Base-by-base conservation (phyloP, 2,113 vertebrate genomes). In the Danio rerio region DNA sequence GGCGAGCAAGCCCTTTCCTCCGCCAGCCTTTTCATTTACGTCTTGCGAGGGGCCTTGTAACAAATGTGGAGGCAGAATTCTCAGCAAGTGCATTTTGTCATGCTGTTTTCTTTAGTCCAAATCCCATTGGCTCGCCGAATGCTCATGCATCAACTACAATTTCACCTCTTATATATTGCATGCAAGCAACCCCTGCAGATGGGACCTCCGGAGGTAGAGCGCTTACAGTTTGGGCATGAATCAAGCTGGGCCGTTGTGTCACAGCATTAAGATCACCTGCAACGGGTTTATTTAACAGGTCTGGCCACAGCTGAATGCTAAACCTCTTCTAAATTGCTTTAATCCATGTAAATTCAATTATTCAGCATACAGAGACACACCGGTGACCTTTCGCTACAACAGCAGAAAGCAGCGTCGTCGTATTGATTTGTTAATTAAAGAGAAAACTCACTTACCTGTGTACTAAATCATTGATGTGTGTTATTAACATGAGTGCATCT, bases 121-220 rank as follows among this genome's bases (percentile, higher is more conserved):
- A 69, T 79, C 71, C 71, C 83, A 42, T 68, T 83, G 76, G 83
- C 62, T 65, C 5, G 53, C 21, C 0, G 56, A 53, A 6, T 55
- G 65, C 70, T 77, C 76, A 85, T 87, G 80, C 56, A 83, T 87
- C 80, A 85, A 84, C 71, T 40, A 68, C 80, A 63, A 45, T 74
- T 58, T 61, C 62, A 68, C 71, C 71, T 72, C 55, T 71, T 77
- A 70, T 66, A 47, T 66, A 84, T 50, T 56, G 43, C 40, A 63
- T 59, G 50, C 49, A 70, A 45, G 31, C 55, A 45, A 72, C 49
- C 47, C 20, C 75, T 63, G 18, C 83, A 82, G 68, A 79, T 78
- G 75, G 43, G 61, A 66, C 74, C 63, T 62, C 69, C 74, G 8
- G 13, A 71, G 65, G 12, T 65, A 65, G 61, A 40, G 61, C 42